phyloP scores from a whole-genome alignment of 2,113 vertebrate species.

The Pan troglodytes region DNA sequence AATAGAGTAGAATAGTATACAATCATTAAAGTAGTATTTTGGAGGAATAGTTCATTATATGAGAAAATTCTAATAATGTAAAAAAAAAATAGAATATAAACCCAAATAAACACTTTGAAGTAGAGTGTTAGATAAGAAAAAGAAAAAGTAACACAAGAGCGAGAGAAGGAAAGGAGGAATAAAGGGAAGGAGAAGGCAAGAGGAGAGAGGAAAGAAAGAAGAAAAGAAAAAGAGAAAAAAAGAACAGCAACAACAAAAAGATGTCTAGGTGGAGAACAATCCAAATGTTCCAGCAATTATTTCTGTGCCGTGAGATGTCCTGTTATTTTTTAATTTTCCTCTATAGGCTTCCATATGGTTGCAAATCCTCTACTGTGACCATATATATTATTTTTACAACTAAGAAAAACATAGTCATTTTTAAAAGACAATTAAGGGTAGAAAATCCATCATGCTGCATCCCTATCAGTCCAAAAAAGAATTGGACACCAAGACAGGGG shows the following conservation, averaged over 20 bases:
- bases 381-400: constrained; percentile 54
- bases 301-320: not conserved
- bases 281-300: not conserved
- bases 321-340: not conserved
- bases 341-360: not conserved
- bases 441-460: constrained; percentile 30
- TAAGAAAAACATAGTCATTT: constrained; percentile 31
- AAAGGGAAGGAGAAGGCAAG: not conserved
- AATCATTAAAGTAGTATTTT: not conserved
- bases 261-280: not conserved
- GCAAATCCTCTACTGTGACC: not conserved
- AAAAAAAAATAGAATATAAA: not conserved
- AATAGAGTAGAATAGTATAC: not conserved
- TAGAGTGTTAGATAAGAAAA: not conserved
- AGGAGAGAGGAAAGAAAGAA: not conserved
- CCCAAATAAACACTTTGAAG: constrained; percentile 15
- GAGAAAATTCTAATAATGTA: not conserved
- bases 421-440: constrained; percentile 2
- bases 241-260: not conserved
- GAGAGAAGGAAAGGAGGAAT: not conserved
- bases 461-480: not conserved
- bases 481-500: not conserved
- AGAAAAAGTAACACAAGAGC: not conserved
- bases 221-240: not conserved
- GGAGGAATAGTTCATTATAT: not conserved